phyloP scores from a whole-genome alignment of 2,888 invertebrate genomes.

The Eupeodes latifasciatus region DNA sequence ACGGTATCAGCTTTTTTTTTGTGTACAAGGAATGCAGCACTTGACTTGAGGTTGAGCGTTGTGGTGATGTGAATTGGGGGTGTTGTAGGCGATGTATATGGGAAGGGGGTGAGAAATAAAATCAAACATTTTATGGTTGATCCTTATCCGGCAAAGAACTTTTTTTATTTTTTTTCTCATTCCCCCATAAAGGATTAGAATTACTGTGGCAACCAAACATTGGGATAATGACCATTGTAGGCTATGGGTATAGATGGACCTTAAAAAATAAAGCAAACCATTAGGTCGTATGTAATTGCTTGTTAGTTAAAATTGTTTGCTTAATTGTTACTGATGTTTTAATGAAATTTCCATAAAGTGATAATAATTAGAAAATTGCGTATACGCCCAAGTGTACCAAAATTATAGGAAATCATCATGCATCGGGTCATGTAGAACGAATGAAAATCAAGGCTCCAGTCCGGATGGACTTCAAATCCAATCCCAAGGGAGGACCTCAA shows the following conservation, averaged over 20 bases:
- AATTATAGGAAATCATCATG: no score
- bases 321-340: no score
- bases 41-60: conserved; percentile 34
- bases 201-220: conserved; percentile 48
- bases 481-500: no score
- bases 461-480: no score
- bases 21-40: conserved; percentile 13
- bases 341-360: no score
- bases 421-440: no score
- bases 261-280: not conserved
- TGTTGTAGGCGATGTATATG: not conserved
- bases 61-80: not conserved
- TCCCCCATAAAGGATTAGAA: conserved; percentile 40
- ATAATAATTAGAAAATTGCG: no score
- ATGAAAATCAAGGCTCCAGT: no score
- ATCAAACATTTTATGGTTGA: conserved; percentile 63
- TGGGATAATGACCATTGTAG: conserved; percentile 52
- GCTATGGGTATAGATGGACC: not conserved
- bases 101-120: conserved; percentile 15
- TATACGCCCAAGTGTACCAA: no score
- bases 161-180: conserved; percentile 3
- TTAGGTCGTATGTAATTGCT: not conserved
- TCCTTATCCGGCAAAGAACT: conserved; percentile 29
- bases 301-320: no score
- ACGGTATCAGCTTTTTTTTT: conserved; percentile 18